These are phyloP conservation scores for Loripinus fragilis DNA, from an alignment of 2,888 invertebrate genomes.

Conservation along the genomic window DNA sequence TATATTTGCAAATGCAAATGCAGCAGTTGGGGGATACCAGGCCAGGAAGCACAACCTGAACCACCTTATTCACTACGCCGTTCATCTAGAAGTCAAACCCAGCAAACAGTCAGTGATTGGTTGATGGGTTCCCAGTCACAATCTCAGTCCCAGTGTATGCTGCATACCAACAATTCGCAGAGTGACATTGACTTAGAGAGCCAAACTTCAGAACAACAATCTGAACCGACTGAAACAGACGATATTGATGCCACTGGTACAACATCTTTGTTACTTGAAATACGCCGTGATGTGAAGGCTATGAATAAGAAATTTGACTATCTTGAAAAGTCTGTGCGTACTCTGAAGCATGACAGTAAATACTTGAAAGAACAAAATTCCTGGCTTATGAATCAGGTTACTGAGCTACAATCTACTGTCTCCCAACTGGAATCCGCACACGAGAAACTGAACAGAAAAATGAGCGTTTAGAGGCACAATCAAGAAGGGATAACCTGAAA, in stretches of 20 bases:
- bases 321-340: not conserved
- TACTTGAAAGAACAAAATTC: not conserved
- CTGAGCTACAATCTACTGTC: not conserved
- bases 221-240: not conserved
- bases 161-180: not conserved
- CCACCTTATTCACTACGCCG: not conserved
- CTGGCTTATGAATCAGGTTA: not conserved
- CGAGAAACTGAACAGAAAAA: not conserved
- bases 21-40: not conserved
- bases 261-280: not conserved
- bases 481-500: not conserved
- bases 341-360: slow-evolving; percentile 15
- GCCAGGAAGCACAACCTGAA: no score
- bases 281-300: not conserved
- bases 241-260: not conserved
- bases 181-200: not conserved
- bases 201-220: not conserved
- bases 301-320: not conserved
- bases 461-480: slow-evolving; percentile 9
- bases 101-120: slow-evolving; percentile 4
- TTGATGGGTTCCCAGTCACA: not conserved
- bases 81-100: not conserved
- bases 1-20: not conserved
- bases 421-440: not conserved
- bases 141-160: not conserved